A percentile compares a stretch with the other conserved stretches of the same genome.
Conservation (phyloP, 2,888 invertebrate species). For the Nomada hirtipes region DNA sequence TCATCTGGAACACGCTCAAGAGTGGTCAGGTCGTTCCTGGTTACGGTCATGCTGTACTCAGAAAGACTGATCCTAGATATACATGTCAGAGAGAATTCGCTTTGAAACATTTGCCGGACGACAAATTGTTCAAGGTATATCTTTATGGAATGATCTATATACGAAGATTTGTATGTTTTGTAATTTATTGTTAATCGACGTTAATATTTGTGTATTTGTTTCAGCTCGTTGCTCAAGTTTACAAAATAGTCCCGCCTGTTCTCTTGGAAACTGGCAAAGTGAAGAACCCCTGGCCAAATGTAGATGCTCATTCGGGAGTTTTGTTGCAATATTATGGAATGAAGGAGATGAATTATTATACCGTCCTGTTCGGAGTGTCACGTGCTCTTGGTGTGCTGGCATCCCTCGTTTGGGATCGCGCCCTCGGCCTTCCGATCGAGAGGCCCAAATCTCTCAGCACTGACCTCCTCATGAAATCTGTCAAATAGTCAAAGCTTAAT, state of each 20-base stretch:
- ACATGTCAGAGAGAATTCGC: conserved; percentile 98
- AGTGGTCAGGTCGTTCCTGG: conserved; percentile 98
- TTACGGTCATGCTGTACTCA: conserved; percentile 97
- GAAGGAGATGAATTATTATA: conserved; percentile 96
- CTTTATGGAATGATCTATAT: conserved; percentile 11
- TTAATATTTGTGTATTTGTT: conserved; percentile 66
- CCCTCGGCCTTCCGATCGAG: conserved; percentile 93
- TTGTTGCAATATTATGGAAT: conserved; percentile 91
- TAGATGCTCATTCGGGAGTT: conserved; percentile 97
- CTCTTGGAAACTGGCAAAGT: conserved; percentile 97
- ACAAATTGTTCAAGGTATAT: conserved; percentile 92
- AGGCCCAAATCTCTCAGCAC: conserved; percentile 91
- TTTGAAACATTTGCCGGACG: conserved; percentile 95
- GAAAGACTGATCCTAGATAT: conserved; percentile 97
- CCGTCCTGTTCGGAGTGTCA: conserved; percentile 95
- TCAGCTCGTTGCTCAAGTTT: conserved; percentile 93
- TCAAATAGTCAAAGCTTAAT: conserved; percentile 76
- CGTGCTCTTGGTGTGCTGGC: conserved; percentile 93
- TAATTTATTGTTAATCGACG: neutral
- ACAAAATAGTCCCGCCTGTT: conserved; percentile 96
- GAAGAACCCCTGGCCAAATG: conserved; percentile 99
- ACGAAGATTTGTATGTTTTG: conserved; percentile 22
- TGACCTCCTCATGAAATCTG: conserved; percentile 81
- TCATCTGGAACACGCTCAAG: conserved; percentile 98
- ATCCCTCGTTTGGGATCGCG: conserved; percentile 93